Base-by-base conservation (phyloP, 2,113 vertebrate genomes). In the Synodontis membranacea region DNA sequence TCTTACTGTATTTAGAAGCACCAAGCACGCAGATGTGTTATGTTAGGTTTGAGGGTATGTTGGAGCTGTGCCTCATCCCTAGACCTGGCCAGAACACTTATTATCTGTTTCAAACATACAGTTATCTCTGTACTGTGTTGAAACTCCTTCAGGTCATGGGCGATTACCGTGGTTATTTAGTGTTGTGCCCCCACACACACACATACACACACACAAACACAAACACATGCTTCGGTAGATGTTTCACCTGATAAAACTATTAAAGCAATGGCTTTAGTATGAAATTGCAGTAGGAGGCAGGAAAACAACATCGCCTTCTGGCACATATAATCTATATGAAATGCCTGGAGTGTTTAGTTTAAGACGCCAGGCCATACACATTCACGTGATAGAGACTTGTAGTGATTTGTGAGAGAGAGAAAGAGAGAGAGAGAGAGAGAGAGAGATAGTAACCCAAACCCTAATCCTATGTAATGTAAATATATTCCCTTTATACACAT, bases 261-360 rank as follows among this genome's bases (percentile, higher is more conserved):
- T 81, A 75, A 83, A 58, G 42, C 62, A 86, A 74, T 62, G n/a
- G 39, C 25, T 86, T 6, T 79, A 72, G 50, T 58, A 87, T 83
- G 79, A 83, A 70, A 78, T 82, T 84, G 80, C 82, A 81, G 8
- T 58, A 70, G 52, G n/a, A 54, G n/a, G 34, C 76, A n/a, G 46
- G 34, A 70, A 79, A 68, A 54, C 54, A 82, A 31, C 68, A 15
- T 48, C 66, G 62, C 34, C 25, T 44, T 52, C 34, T 56, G 15
- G 64, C 21, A 14, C 62, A 11, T 56, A 52, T 50, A 52, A 37
- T 50, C 46, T 28, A 15, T 21, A 72, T 86, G 31, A 86, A 86
- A 80, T 62, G 14, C 62, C 28, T 81, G 15, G 12, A 44, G 48
- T 72, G 39, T 81, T 86, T 70, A 81, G 39, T 81, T 86, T 70